A percentile compares a stretch with the other conserved stretches of the same genome.
These are phyloP conservation scores for Chalcis sispes DNA, from an alignment of 2,888 invertebrate genomes.

Conservation along the genomic window DNA sequence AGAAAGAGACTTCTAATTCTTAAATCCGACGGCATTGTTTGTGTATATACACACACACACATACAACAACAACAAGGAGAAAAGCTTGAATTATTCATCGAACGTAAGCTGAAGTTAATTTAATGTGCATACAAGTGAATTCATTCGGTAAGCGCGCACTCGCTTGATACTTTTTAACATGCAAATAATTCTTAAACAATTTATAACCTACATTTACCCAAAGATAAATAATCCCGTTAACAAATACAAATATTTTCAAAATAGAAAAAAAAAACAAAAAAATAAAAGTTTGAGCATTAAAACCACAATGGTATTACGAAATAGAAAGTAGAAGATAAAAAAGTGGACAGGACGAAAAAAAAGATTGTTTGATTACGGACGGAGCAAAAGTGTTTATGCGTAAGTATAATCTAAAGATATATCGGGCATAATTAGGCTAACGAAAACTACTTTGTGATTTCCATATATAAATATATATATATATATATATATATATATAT, in stretches of 20 bases:
- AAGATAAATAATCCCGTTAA: too few species aligned
- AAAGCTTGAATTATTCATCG: conserved; percentile 44
- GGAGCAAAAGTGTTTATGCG: not conserved
- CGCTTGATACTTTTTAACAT: conserved; percentile 15
- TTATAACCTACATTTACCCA: not conserved
- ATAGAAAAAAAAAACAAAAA: too few species aligned
- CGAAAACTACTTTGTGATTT: conserved; percentile 33
- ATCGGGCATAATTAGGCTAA: conserved; percentile 23
- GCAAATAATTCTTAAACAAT: conserved; percentile 22
- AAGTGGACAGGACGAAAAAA: too few species aligned
- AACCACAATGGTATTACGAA: too few species aligned
- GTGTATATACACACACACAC: too few species aligned
- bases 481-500: not conserved
- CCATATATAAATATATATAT: not conserved
- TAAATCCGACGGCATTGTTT: conserved; percentile 12
- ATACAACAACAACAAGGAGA: too few species aligned
- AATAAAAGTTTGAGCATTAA: too few species aligned
- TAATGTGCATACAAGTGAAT: conserved; percentile 32
- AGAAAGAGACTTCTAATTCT: conserved; percentile 25
- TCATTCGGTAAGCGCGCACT: conserved; percentile 15
- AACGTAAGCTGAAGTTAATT: conserved; percentile 33
- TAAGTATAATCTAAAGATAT: conserved; percentile 16
- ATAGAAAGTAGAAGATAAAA: too few species aligned
- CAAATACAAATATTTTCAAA: too few species aligned
- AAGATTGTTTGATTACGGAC: not conserved